phyloP scores from a whole-genome alignment of 2,113 vertebrate species.

The Aegypius monachus region DNA sequence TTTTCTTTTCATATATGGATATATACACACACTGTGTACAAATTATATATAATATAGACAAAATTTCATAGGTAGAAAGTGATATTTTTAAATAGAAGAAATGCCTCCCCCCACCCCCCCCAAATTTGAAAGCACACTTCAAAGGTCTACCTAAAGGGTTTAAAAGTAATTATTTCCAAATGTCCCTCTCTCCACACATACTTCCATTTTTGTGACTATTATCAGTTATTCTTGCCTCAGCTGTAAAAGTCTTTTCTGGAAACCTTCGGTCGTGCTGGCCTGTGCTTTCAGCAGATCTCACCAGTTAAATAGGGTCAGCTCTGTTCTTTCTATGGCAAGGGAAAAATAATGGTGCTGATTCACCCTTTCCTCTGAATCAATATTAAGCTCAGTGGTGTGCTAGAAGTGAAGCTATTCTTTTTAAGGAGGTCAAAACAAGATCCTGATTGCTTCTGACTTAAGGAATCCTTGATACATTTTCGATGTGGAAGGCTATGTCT shows the following conservation, averaged over 20 bases:
- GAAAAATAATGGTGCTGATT: constrained; percentile 34
- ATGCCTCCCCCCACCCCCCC: fast-evolving
- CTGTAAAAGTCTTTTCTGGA: constrained; percentile 18
- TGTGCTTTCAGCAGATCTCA: constrained; percentile 18
- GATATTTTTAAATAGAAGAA: not conserved
- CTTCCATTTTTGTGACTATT: constrained; percentile 48
- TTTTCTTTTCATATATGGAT: not conserved
- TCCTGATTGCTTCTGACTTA: not conserved
- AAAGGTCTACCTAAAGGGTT: not conserved
- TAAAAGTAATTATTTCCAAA: not conserved
- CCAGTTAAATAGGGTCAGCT: not conserved
- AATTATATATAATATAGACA: not conserved
- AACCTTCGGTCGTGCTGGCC: not conserved
- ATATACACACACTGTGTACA: fast-evolving
- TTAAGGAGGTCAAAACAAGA: constrained; percentile 14
- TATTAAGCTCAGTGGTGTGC: not conserved
- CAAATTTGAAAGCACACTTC: not conserved
- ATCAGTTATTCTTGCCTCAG: constrained; percentile 53
- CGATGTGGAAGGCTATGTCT: not conserved
- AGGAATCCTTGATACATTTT: not conserved
- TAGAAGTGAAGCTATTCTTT: not conserved
- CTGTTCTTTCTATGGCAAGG: not conserved
- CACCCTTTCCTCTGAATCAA: constrained; percentile 1
- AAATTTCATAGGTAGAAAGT: not conserved
- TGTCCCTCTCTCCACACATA: not conserved